Base-by-base conservation (phyloP, 2,113 vertebrate species). In the Odobenus rosmarus region DNA sequence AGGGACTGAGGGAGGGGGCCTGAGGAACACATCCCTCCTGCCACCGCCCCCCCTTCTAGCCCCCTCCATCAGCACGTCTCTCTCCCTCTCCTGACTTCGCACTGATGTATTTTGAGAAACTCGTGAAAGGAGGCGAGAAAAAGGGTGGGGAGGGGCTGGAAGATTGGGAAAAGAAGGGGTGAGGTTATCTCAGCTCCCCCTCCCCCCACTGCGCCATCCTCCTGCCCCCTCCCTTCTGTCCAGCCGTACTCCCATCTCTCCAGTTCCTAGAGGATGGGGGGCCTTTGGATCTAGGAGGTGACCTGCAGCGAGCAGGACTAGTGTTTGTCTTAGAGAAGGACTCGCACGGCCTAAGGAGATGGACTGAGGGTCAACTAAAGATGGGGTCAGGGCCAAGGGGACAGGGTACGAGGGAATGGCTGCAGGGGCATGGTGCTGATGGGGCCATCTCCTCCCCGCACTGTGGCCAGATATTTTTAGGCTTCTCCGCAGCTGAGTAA, bases 101-200 rank as follows among this genome's bases (percentile, higher is more conserved):
- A 80, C 98, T 96, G 97, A 94, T 95, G 88, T 98, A 98, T 98
- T 98, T 98, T 98, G 96, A 98, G 97, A 97, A 93, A 97, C 97
- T 98, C 96, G 96, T 98, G 98, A 98, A 98, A 98, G 96, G 93
- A 97, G 83, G 97, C 82, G 98, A 98, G 96, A 97, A 97, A 96
- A 96, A 94, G 88, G 90, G 88, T 95, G 88, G 97, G 96, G 92
- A 93, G 82, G 88, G 93, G 83, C 42, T 94, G 83, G 95, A 55
- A 83, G 59, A 94, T 39, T 57, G 49, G 83, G 90, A 91, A 80
- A 88, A 51, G 71, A 93, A 93, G 62, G 96, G 87, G 87, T 96
- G 92, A 97, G 82, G 96, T 96, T 96, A 83, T 97, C 96, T 93
- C 72, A 88, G 84, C 86, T 80, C 61, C 69, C 87, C 83, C 76